These are phyloP conservation scores for Lochmaea crataegi DNA, from an alignment of 2,888 invertebrate species.

Conservation along the genomic window DNA sequence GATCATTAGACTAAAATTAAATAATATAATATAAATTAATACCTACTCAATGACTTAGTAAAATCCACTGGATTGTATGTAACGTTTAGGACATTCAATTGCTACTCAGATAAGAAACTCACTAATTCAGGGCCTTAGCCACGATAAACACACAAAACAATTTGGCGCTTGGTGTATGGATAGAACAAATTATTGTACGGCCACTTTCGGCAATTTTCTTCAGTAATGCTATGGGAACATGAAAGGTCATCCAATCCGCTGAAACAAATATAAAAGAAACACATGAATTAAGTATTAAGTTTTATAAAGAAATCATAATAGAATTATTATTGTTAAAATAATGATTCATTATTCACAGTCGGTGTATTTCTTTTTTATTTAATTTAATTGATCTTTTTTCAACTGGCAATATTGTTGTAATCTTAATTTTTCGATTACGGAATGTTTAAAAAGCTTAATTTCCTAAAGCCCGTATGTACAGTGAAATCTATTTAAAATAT, in stretches of 20 bases:
- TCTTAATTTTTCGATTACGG: too few relatives aligned
- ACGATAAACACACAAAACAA: conserved; percentile 91
- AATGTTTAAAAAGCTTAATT: too few relatives aligned
- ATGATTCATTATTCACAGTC: too few relatives aligned
- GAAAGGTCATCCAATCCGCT: conserved; percentile 94
- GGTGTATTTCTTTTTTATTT: too few relatives aligned
- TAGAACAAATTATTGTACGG: conserved; percentile 91
- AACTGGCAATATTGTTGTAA: too few relatives aligned
- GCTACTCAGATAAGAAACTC: conserved; percentile 82
- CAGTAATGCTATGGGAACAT: conserved; percentile 85
- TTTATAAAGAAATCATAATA: too few relatives aligned
- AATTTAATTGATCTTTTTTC: too few relatives aligned
- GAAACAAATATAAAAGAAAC: conserved; percentile 51
- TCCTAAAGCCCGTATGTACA: too few relatives aligned
- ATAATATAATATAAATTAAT: not conserved
- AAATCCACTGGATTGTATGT: conserved; percentile 98
- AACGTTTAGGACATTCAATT: conserved; percentile 88
- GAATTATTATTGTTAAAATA: too few relatives aligned
- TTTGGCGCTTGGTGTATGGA: conserved; percentile 96
- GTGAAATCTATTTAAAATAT: too few relatives aligned
- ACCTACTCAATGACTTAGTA: conserved; percentile 72
- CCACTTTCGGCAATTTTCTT: conserved; percentile 87
- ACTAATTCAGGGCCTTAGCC: conserved; percentile 84
- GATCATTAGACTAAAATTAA: too few relatives aligned
- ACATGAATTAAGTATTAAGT: too few relatives aligned